Evolutionary conservation across 1,140 invertebrate species (phyloP).

Genomic region (Polypedilum vanderplanki): DNA sequence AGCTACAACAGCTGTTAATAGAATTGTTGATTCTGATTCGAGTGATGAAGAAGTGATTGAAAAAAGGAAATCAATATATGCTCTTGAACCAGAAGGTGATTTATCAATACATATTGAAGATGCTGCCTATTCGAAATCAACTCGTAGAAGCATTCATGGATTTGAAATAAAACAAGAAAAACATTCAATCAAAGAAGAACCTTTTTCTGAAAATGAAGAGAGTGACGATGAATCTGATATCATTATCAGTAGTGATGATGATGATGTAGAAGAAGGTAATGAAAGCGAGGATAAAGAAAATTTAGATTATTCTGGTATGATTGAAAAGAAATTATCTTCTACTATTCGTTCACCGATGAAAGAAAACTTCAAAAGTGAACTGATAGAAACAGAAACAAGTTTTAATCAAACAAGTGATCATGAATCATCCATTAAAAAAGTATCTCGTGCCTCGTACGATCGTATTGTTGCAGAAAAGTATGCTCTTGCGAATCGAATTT

Average conservation of each 20-base stretch:
- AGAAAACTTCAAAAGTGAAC: not conserved
- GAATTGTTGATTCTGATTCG: not conserved
- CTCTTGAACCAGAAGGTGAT: not conserved
- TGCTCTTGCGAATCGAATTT: not conserved
- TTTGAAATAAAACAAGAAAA: not conserved
- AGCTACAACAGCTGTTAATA: too few relatives aligned
- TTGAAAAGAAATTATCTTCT: not conserved
- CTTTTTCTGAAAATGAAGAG: not conserved
- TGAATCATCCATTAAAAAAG: conserved; percentile 12
- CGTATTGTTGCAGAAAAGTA: not conserved
- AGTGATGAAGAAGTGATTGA: not conserved
- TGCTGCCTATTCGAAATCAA: not conserved
- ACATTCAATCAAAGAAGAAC: not conserved
- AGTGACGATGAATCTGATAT: not conserved
- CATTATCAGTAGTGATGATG: not conserved
- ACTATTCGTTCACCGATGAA: not conserved
- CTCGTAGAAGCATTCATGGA: not conserved
- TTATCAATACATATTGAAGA: not conserved
- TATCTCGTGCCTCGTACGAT: not conserved
- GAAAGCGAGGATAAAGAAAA: not conserved
- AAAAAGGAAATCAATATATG: not conserved
- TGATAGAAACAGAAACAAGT: not conserved
- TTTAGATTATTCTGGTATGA: not conserved
- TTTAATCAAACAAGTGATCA: not conserved
- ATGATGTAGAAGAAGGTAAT: not conserved